Evolutionary conservation across 2,888 invertebrate genomes (phyloP), one percentile per base, ranked within the genome.

Genomic region (Ceraclea dissimilis): DNA sequence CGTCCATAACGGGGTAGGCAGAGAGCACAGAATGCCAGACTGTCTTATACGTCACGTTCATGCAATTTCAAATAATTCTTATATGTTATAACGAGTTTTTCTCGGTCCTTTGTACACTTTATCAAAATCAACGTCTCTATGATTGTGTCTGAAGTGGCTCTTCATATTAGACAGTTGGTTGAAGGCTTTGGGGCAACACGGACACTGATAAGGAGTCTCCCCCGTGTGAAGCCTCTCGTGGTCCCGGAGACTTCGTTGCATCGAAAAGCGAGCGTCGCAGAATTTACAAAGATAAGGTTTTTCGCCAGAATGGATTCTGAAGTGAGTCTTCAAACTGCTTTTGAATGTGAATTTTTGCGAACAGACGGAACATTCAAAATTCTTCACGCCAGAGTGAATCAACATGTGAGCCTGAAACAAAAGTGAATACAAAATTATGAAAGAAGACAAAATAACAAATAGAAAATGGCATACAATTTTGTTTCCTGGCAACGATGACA

Each of bases 171-270:
- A 59, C 39, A 58, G 57, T 34, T 62, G 62, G 10, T 54, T 54
- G 54, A 60, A 62, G 1, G 58, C 58, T 49, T 60, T 62, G 16
- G 53, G 52, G 47, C 62, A 62, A 10, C 55, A 49, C 0, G 62
- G 62, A 47, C 62, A 62, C 13, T 52, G 17, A 43, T 62, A 62
- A 2, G 62, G 62, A 2, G 58, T 57, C 47, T 60, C 57, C 2
- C 62, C 62, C 1, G 62, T 62, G 52, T 62, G 62, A 5, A 62
- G 50, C 49, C 62, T 21, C 39, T 62, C 62, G 26, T 62, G 62
- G 22, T 62, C 62, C 22, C 54, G 57, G 20, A 58, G 57, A 16
- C 60, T 60, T 33, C 59, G 60, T 13, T 57, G 49, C 11, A 57
- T 56, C 17, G 62, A 54, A 49, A 62, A 62, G 48, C 53, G 51